These are phyloP conservation scores for Euthynnus affinis DNA, from an alignment of 2,797 vertebrate species.

Conservation along the genomic window DNA sequence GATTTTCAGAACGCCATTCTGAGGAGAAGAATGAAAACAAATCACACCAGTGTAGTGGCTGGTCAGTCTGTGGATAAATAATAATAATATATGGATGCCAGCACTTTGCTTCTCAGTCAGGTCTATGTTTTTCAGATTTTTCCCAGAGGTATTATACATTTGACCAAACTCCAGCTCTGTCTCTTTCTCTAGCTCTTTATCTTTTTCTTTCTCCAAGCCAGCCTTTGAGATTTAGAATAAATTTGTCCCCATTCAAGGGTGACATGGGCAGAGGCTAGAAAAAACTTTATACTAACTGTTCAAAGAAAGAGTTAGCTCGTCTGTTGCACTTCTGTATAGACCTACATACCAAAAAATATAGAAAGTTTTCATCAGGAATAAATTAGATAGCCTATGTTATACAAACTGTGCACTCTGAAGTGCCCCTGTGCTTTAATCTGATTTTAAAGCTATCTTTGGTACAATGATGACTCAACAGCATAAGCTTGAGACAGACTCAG, in stretches of 20 bases:
- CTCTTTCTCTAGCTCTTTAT: conserved; percentile 16
- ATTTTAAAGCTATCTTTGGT: conserved; percentile 61
- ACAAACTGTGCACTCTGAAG: conserved; percentile 12
- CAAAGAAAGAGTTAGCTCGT: conserved; percentile 25
- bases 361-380: conserved; percentile 43
- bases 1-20: conserved; percentile 20
- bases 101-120: conserved; percentile 6
- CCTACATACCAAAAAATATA: conserved; percentile 6
- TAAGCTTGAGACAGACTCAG: conserved; percentile 42
- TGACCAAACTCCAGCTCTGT: conserved; percentile 29
- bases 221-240: conserved; percentile 23
- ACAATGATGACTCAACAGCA: conserved; percentile 57
- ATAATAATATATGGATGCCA: conserved; percentile 32
- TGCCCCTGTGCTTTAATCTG: conserved; percentile 47
- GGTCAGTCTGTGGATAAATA: background rate
- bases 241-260: conserved; percentile 36
- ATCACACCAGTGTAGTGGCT: background rate
- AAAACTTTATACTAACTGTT: conserved; percentile 4
- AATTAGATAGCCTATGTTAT: conserved; percentile 39
- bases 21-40: conserved; percentile 21
- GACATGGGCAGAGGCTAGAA: conserved; percentile 21
- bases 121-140: background rate
- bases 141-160: background rate
- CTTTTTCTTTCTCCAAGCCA: conserved; percentile 35
- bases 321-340: conserved; percentile 4